Conservation (phyloP, 2,113 vertebrate species). For the Pollimyrus isidori region DNA sequence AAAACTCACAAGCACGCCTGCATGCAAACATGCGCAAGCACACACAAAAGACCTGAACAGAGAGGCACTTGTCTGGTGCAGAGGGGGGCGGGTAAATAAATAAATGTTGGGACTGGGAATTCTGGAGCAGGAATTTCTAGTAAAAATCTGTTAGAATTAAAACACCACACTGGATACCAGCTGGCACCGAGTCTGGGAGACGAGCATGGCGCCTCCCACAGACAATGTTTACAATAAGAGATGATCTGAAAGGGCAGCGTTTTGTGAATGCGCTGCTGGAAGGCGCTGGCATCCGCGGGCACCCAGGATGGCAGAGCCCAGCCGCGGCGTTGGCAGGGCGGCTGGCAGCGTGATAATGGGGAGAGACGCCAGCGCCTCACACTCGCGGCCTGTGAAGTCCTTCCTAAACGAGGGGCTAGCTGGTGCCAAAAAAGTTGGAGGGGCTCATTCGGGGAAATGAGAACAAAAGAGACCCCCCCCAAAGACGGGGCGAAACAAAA, state of each 20-base stretch:
- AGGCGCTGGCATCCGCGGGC: background rate
- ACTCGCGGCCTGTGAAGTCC: slow-evolving; percentile 5
- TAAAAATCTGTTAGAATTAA: background rate
- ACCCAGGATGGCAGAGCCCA: background rate
- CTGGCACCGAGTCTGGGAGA: background rate
- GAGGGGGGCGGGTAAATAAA: background rate
- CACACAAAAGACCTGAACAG: background rate
- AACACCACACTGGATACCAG: background rate
- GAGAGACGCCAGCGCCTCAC: background rate
- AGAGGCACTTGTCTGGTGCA: background rate
- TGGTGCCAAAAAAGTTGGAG: slow-evolving; percentile 11
- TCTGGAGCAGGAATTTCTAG: background rate
- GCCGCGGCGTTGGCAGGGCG: slow-evolving; percentile 10
- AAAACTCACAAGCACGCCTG: background rate
- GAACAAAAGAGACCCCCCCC: background rate
- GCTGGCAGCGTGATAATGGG: slow-evolving; percentile 17
- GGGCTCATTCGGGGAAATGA: background rate
- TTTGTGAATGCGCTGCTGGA: slow-evolving; percentile 14
- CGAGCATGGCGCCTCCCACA: background rate
- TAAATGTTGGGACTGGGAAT: background rate
- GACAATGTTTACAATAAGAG: slow-evolving; percentile 13
- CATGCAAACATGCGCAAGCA: background rate
- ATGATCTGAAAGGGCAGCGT: background rate
- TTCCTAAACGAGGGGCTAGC: background rate
- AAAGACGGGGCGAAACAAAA: background rate